Conservation (phyloP, 2,888 invertebrate genomes). For the Heliconius sara region DNA sequence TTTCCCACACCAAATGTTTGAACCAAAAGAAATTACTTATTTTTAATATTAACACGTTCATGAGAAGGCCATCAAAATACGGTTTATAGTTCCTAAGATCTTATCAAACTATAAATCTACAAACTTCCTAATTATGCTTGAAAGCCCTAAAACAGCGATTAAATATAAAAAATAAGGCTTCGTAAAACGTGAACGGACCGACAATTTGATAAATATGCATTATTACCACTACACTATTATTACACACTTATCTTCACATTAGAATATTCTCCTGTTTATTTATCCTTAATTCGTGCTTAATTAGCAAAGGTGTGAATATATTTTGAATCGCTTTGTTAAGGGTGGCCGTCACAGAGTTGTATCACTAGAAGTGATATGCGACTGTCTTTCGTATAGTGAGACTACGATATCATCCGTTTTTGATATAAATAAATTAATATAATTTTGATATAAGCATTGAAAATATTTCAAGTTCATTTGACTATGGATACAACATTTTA, state of each 20-base stretch:
- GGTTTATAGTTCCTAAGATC: conserved; percentile 23
- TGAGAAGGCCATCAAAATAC: conserved; percentile 14
- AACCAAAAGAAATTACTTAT: conserved; percentile 12
- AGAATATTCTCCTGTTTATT: conserved; percentile 69
- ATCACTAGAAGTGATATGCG: conserved; percentile 3
- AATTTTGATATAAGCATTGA: too few species aligned
- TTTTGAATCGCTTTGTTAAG: conserved; percentile 61
- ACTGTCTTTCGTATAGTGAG: background rate
- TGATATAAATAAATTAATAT: background rate
- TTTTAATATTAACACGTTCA: conserved; percentile 23
- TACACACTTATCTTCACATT: conserved; percentile 69
- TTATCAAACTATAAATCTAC: conserved; percentile 23
- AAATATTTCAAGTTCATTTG: too few species aligned
- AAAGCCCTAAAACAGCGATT: conserved; percentile 24
- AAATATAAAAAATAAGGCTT: conserved; percentile 27
- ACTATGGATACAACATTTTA: too few species aligned
- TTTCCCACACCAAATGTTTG: conserved; percentile 22
- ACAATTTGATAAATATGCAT: conserved; percentile 54
- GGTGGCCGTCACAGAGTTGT: conserved; percentile 60
- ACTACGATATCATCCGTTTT: background rate
- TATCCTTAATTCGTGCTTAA: conserved; percentile 76
- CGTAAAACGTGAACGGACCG: conserved; percentile 33
- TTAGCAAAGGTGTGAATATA: conserved; percentile 82
- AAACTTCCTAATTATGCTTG: conserved; percentile 33
- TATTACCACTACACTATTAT: conserved; percentile 66